A percentile compares a stretch with the other conserved stretches of the same genome.
phyloP scores from a whole-genome alignment of 2,797 vertebrate genomes.

The Rhinella marina region DNA sequence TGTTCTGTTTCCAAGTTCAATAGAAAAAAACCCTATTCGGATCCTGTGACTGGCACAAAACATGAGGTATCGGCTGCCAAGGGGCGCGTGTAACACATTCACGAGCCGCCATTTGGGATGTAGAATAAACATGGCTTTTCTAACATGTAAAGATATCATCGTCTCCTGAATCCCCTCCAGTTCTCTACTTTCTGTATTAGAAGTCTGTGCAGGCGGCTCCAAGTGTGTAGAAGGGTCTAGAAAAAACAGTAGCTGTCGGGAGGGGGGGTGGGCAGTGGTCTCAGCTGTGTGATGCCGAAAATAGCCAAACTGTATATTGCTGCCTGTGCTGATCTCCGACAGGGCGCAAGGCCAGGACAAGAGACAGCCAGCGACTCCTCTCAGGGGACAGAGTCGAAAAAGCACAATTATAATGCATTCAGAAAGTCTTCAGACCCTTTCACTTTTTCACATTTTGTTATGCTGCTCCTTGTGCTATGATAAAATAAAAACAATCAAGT shows the following conservation, averaged over 20 bases:
- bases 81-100: conserved; percentile 39
- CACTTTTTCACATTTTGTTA: no score
- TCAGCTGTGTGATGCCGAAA: conserved; percentile 55
- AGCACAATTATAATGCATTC: background rate
- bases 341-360: conserved; percentile 14
- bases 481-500: no score
- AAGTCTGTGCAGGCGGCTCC: background rate
- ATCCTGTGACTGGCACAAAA: conserved; percentile 30
- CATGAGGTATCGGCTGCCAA: conserved; percentile 16
- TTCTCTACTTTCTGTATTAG: background rate
- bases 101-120: background rate
- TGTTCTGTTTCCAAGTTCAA: conserved; percentile 7
- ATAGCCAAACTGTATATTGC: conserved; percentile 38
- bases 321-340: background rate
- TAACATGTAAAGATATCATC: background rate
- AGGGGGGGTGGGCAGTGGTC: conserved; percentile 6
- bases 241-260: conserved; percentile 40
- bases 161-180: background rate
- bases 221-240: conserved; percentile 45
- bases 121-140: conserved; percentile 5
- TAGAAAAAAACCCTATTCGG: background rate
- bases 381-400: background rate
- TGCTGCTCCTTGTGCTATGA: no score
- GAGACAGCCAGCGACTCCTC: background rate
- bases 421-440: no score